Conservation (phyloP, 1,140 invertebrate species). For the Macrostomum lignano region DNA sequence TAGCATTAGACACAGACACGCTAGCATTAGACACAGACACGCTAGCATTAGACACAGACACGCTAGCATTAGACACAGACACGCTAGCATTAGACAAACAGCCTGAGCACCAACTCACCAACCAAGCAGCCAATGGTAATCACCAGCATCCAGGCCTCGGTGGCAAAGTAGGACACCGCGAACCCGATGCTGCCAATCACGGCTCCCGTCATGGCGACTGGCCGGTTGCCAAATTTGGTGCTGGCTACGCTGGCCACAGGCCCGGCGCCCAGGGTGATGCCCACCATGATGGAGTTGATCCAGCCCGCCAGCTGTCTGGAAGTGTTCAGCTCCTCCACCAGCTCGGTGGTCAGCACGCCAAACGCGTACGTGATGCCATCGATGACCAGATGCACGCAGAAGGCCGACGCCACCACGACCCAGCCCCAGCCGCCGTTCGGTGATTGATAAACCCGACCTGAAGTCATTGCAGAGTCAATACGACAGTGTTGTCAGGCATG, state of each 20-base stretch:
- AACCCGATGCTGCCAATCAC: constrained; percentile 12
- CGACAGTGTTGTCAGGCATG: no score
- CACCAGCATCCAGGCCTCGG: constrained; percentile 1
- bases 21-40: no score
- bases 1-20: no score
- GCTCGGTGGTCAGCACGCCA: constrained; percentile 32
- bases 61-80: no score
- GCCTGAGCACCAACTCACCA: no score
- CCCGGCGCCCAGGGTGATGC: constrained; percentile 14
- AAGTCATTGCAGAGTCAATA: no score
- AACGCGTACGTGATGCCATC: constrained; percentile 41
- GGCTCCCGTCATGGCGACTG: constrained; percentile 11
- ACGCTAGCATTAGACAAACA: no score
- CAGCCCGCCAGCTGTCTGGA: constrained; percentile 62
- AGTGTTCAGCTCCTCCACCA: constrained; percentile 48
- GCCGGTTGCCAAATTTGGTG: constrained; percentile 11
- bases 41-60: no score
- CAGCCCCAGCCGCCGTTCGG: constrained; percentile 45
- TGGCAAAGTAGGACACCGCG: constrained; percentile 11
- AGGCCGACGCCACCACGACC: constrained; percentile 75
- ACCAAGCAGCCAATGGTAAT: no score
- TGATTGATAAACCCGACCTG: no score
- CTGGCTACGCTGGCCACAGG: constrained; percentile 11
- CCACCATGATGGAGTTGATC: constrained; percentile 27
- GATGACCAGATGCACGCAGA: constrained; percentile 91